Percentiles rank a stretch among this genome's conserved stretches.
Evolutionary conservation across 1,140 invertebrate genomes (phyloP).

Genomic region (Tenebrio molitor): DNA sequence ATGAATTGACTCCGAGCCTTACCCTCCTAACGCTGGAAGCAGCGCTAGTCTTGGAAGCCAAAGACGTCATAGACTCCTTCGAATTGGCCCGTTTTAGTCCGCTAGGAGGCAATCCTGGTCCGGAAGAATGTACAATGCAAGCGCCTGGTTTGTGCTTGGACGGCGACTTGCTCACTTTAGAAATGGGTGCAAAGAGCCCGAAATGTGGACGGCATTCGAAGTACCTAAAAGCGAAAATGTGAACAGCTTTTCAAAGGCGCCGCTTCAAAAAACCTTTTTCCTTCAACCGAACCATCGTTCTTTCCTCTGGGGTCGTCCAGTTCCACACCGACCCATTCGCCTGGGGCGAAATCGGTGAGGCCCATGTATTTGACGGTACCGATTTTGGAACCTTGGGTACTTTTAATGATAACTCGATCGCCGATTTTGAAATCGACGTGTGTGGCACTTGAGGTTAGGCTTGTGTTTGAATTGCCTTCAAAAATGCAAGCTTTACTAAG

Average conservation of each 20-base stretch:
- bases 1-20: constrained; percentile 81
- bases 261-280: constrained; percentile 76
- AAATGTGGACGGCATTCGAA: constrained; percentile 92
- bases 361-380: constrained; percentile 90
- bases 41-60: constrained; percentile 79
- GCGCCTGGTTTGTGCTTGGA: constrained; percentile 78
- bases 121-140: constrained; percentile 74
- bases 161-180: constrained; percentile 88
- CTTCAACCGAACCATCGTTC: constrained; percentile 95
- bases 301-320: constrained; percentile 94
- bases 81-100: constrained; percentile 82
- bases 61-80: constrained; percentile 87
- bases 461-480: constrained; percentile 77
- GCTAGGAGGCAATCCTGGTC: constrained; percentile 69
- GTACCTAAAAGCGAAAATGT: constrained; percentile 78
- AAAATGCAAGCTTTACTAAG: no score
- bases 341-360: constrained; percentile 88
- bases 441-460: constrained; percentile 68
- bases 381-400: constrained; percentile 88
- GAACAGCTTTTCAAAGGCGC: neutral
- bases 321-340: constrained; percentile 96
- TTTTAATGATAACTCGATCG: constrained; percentile 92
- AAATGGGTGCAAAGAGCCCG: constrained; percentile 92
- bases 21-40: constrained; percentile 69
- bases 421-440: constrained; percentile 81